Evolutionary conservation across 2,113 vertebrate genomes (phyloP).

Genomic region (Barnardius zonarius): DNA sequence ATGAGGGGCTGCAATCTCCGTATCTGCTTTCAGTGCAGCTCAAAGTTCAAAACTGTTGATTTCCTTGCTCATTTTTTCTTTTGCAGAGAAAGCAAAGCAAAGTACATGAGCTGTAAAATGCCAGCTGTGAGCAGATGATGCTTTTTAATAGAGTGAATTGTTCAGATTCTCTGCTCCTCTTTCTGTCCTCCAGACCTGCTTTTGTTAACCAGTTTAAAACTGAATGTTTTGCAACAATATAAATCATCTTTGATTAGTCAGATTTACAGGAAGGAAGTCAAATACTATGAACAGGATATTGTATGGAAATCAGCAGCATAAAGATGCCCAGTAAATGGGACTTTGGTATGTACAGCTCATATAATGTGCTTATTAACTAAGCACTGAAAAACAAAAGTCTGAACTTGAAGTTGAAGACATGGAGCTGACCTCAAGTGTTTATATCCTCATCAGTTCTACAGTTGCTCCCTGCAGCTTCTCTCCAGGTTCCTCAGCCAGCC

Average conservation of each 20-base stretch:
- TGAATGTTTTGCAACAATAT: background rate
- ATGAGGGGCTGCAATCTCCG: background rate
- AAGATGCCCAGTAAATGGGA: background rate
- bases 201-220: background rate
- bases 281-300: background rate
- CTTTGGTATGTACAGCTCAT: background rate
- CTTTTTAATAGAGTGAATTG: background rate
- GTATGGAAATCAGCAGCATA: background rate
- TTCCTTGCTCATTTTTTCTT: background rate
- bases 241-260: background rate
- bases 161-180: background rate
- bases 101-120: background rate
- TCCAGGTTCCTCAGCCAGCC: background rate
- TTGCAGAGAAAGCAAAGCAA: background rate
- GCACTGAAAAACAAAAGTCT: background rate
- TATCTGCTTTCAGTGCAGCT: background rate
- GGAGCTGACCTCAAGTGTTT: background rate
- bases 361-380: background rate
- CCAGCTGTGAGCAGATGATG: background rate
- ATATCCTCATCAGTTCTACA: background rate
- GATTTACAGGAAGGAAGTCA: background rate
- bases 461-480: background rate
- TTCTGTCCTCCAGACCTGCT: background rate
- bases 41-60: background rate
- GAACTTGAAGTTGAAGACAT: background rate